Evolutionary conservation across 2,888 invertebrate species (phyloP).

Genomic region (Acheta domesticus): DNA sequence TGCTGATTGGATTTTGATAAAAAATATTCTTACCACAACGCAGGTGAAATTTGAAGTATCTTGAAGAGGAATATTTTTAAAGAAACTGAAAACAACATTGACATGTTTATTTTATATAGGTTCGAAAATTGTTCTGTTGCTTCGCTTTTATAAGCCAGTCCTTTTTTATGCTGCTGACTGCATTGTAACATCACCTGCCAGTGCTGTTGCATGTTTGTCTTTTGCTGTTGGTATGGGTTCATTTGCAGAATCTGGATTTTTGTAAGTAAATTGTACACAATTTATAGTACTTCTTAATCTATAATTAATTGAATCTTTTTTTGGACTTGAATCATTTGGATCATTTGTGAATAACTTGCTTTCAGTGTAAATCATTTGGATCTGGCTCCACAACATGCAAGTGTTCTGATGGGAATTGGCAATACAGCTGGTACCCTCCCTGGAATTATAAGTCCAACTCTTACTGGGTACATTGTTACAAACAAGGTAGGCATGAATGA

Average conservation of each 20-base stretch:
- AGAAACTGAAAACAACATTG: not conserved
- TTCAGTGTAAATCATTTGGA: constrained; percentile 75
- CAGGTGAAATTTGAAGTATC: constrained; percentile 52
- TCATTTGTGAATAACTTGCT: no score
- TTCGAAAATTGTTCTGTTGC: constrained; percentile 58
- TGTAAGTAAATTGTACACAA: constrained; percentile 19
- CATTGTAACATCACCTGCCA: constrained; percentile 63
- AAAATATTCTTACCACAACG: constrained; percentile 64
- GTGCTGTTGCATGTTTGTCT: constrained; percentile 73
- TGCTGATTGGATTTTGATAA: constrained; percentile 73
- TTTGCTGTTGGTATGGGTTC: constrained; percentile 87
- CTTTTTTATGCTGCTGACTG: constrained; percentile 79
- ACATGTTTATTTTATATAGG: not conserved
- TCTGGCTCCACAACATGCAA: constrained; percentile 86
- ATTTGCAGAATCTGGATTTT: constrained; percentile 88
- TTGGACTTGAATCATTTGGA: no score
- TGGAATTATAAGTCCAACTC: constrained; percentile 80
- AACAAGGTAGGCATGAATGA: constrained; percentile 56
- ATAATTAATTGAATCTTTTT: no score
- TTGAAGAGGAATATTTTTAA: no score
- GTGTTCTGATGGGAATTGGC: constrained; percentile 85
- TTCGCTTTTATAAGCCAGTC: constrained; percentile 75
- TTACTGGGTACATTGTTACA: constrained; percentile 74
- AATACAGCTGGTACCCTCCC: constrained; percentile 89
- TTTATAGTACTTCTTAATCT: not conserved